Conservation (phyloP, 2,797 vertebrate genomes). For the Enteromius treurensis region DNA sequence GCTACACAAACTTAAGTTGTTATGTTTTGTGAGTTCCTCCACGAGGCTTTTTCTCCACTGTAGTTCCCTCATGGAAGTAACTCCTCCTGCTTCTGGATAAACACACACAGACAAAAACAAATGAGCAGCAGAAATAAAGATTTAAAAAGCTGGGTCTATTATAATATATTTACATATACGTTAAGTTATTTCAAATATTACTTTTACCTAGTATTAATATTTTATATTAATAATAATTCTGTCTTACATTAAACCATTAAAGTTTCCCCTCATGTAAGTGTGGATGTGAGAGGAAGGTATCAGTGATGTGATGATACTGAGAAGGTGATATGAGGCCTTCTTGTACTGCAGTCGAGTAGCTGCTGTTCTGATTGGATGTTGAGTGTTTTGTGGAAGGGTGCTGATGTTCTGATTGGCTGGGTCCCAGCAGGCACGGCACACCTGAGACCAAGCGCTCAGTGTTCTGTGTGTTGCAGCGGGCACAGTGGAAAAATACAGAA, state of each 20-base stretch:
- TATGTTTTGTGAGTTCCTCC: not conserved
- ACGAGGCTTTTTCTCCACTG: not conserved
- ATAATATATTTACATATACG: not conserved
- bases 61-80: not conserved
- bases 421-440: slow-evolving; percentile 34
- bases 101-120: not conserved
- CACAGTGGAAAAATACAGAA: slow-evolving; percentile 62
- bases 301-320: slow-evolving; percentile 18
- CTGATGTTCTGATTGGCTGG: slow-evolving; percentile 44
- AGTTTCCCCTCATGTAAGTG: not conserved
- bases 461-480: slow-evolving; percentile 40
- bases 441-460: slow-evolving; percentile 48
- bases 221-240: not conserved
- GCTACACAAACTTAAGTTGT: not conserved
- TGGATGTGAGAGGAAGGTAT: slow-evolving; percentile 5
- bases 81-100: not conserved
- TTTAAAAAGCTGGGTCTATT: not conserved
- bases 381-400: not conserved
- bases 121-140: not conserved
- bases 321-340: not conserved
- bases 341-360: not conserved
- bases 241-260: not conserved
- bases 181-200: not conserved
- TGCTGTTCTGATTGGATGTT: slow-evolving; percentile 36
- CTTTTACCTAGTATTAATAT: not conserved